Conservation (phyloP, 2,888 invertebrate species). For the Pandemis corylana region DNA sequence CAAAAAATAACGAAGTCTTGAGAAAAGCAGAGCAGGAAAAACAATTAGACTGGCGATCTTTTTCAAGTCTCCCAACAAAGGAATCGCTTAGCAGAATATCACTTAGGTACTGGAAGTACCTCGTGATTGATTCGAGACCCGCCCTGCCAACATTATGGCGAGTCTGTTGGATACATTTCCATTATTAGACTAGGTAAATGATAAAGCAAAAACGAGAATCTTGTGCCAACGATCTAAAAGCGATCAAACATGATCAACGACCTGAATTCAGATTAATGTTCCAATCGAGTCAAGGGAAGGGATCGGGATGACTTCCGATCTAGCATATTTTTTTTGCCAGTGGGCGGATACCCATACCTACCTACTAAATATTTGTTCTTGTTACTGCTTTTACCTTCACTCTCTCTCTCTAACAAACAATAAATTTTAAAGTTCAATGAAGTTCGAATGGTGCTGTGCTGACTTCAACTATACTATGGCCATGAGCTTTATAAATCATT, state of each 20-base stretch:
- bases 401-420: no score
- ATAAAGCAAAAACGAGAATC: conserved; percentile 16
- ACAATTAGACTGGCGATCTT: conserved; percentile 8
- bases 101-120: conserved; percentile 11
- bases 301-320: not conserved
- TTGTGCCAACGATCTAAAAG: conserved; percentile 4
- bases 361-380: no score
- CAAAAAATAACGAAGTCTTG: conserved; percentile 13
- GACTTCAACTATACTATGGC: no score
- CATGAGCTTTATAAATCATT: no score
- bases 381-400: no score
- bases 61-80: conserved; percentile 12
- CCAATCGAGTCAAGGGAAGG: not conserved
- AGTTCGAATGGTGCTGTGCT: no score
- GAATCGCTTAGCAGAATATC: conserved; percentile 14
- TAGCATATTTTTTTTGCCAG: not conserved
- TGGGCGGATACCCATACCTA: not conserved
- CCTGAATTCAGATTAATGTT: conserved; percentile 17
- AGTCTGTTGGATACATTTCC: conserved; percentile 21
- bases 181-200: conserved; percentile 22
- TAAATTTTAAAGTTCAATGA: no score
- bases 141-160: conserved; percentile 13
- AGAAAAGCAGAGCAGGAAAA: conserved; percentile 5
- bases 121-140: conserved; percentile 19
- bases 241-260: conserved; percentile 7